These are phyloP conservation scores for Apostichopus leukothele DNA, from an alignment of 53 echinoderm and acorn worm genomes.

Conservation along the genomic window DNA sequence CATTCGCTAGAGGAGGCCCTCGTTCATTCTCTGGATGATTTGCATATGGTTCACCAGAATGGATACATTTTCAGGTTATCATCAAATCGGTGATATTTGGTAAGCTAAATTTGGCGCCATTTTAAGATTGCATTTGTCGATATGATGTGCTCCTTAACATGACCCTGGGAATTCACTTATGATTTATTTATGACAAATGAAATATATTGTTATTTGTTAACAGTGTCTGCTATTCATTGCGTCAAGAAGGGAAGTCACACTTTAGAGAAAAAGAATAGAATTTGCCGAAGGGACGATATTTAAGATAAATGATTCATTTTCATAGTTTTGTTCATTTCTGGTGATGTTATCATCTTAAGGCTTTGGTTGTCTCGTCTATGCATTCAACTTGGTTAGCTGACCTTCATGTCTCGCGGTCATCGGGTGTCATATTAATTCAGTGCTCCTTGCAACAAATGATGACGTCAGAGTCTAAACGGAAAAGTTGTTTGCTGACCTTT, in stretches of 20 bases:
- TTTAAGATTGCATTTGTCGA: not conserved
- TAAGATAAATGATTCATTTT: not conserved
- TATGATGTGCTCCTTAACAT: not conserved
- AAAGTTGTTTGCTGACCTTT: not conserved
- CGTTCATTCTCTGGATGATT: no score
- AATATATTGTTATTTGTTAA: not conserved
- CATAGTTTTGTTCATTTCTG: not conserved
- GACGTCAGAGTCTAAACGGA: not conserved
- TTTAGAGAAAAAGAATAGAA: not conserved
- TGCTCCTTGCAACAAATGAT: not conserved
- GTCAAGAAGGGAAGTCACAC: not conserved
- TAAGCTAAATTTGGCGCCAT: not conserved
- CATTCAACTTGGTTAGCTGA: not conserved
- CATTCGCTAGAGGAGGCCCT: no score
- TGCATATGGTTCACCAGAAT: no score
- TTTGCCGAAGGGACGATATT: not conserved
- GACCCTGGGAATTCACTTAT: not conserved
- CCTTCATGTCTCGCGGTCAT: not conserved
- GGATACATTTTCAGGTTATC: not conserved
- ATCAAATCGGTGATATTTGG: not conserved
- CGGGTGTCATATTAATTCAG: not conserved
- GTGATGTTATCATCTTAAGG: not conserved
- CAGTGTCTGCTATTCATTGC: not conserved
- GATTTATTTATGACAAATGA: not conserved
- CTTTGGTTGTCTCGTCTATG: not conserved